Evolutionary conservation across 2,888 invertebrate genomes (phyloP), one percentile per base, ranked within the genome.

Genomic region (Celastrina argiolus): DNA sequence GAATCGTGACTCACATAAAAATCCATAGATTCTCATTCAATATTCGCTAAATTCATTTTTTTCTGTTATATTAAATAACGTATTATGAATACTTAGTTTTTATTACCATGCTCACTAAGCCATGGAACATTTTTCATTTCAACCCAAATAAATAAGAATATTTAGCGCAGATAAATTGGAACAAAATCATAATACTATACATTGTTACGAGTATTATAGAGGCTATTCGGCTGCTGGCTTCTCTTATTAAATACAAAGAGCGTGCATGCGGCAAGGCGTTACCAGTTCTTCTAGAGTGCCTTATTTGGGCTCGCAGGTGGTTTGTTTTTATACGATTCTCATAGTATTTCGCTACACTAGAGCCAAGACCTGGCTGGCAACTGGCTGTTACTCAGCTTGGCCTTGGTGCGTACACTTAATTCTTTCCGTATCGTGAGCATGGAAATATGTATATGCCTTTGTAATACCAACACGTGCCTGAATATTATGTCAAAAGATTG

Each of bases 361-460:
- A 51, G 51, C 10, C 45, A 10, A 22, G 51, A 26, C 22, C 26
- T 77, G 83, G 81, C 76, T 83, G 81, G 82, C 75, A 83, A 83
- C 83, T 78, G 73, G 78, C 77, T 81, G 81, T 81, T 81, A 51
- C 79, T 80, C 83, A 74, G 78, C 79, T 78, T 80, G 82, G 51
- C 51, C 74, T 74, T 72, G 70, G 80, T 78, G 84, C 78, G 74
- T 77, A 84, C 82, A 87, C 83, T 81, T 85, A 84, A 87, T 85
- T 85, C 84, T 78, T 89, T 88, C 87, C 88, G 87, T 86, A 80
- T 85, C 82, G 78, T 81, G 76, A 74, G 75, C 81, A 81, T 83
- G 81, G 76, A 79, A 81, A 78, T 74, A 72, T n/a, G n/a, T n/a
- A n/a, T 75, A 63, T 58, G 26, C 56, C 58, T 64, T 65, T 51